Evolutionary conservation across 2,888 invertebrate genomes (phyloP), one percentile per base, ranked within the genome.

Genomic region (Drosophila histrio): DNA sequence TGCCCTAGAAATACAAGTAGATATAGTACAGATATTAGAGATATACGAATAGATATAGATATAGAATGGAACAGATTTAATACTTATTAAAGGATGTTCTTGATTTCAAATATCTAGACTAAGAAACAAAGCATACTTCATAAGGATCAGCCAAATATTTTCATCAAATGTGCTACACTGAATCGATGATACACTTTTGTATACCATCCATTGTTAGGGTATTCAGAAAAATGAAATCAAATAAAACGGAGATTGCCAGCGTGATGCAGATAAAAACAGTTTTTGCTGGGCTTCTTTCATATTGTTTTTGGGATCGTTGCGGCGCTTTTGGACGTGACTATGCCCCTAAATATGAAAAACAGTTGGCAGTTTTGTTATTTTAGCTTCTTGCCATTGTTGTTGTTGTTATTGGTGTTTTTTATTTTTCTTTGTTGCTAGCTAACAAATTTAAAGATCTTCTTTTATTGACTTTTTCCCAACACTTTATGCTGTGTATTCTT

Each of bases 321-420:
- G 70, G 60, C 57, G 47, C 22, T 43, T 72, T 30, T 62, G 67
- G 61, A 86, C 81, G 81, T 87, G 87, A 83, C 72, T 74, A 57
- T 67, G 71, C 49, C 66, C 66, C 65, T 36, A 77, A 77, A 77
- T 76, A 70, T 67, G 65, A 72, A 62, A 66, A 70, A 62, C 80
- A 77, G 77, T 76, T 76, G 49, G 73, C 68, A 46, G 56, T 19
- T n/a, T 9, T 36, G 15, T 53, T 41, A 28, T 30, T 39, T 52
- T 11, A 19, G 21, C 13, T 53, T 41, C 21, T 11, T 21, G 28
- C 30, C 30, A 2, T 26, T 22, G 41, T 22, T 22, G 21, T 26
- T 44, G 26, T 17, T 44, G 11, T 21, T 28, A 11, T 6, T 30
- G 17, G 15, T 26, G 11, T 38, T 9, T 0, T 8, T 13, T 28